Conservation (phyloP, 1,140 invertebrate species). For the Cyclargus thomasi region DNA sequence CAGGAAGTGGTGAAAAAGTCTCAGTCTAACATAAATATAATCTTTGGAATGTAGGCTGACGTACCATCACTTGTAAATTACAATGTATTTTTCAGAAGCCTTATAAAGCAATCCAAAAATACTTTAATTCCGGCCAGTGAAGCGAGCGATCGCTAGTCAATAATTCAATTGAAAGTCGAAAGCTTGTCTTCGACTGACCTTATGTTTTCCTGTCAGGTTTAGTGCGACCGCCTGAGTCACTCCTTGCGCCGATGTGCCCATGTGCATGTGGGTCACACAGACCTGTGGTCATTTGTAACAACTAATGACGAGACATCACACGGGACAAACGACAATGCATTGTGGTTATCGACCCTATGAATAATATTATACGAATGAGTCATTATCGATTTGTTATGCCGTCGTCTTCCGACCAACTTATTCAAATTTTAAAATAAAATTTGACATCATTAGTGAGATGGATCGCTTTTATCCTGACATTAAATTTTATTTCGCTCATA, state of each 20-base stretch:
- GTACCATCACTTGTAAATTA: background rate
- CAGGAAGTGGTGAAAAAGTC: too few relatives aligned
- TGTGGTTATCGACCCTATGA: slow-evolving; percentile 1
- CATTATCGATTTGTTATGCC: slow-evolving; percentile 2
- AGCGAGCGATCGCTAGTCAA: slow-evolving; percentile 18
- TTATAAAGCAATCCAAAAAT: slow-evolving; percentile 16
- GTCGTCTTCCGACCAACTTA: background rate
- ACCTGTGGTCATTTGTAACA: slow-evolving; percentile 1
- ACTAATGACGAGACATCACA: background rate
- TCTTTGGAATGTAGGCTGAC: too few relatives aligned
- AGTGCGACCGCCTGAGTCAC: slow-evolving; percentile 15
- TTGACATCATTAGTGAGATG: slow-evolving; percentile 11
- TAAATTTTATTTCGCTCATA: slow-evolving; percentile 13
- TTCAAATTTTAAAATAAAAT: background rate
- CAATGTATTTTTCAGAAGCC: background rate
- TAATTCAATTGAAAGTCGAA: slow-evolving; percentile 23
- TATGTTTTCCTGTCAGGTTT: slow-evolving; percentile 18
- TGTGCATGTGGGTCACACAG: slow-evolving; percentile 18
- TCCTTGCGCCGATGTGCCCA: background rate
- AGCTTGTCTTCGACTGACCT: slow-evolving; percentile 20
- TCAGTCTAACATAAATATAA: too few relatives aligned
- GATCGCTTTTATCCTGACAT: background rate
- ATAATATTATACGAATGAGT: slow-evolving; percentile 8
- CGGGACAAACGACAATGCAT: background rate
- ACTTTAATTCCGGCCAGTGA: slow-evolving; percentile 16